Evolutionary conservation across 1,140 invertebrate species (phyloP).

Genomic region (Muscidifurax raptorellus): DNA sequence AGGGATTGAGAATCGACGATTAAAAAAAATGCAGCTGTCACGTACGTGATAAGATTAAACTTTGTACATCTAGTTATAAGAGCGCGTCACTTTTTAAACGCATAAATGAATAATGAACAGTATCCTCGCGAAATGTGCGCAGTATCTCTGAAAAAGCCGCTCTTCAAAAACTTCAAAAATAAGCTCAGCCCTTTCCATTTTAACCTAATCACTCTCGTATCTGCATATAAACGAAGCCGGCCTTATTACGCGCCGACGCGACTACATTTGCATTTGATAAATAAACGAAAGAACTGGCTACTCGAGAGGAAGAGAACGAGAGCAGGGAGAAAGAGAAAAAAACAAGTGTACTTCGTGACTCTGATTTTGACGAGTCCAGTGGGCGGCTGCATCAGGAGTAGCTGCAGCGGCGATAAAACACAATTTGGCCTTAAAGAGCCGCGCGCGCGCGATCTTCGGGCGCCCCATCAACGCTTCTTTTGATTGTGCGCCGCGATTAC

Average conservation of each 20-base stretch:
- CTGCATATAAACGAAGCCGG: slow-evolving; percentile 48
- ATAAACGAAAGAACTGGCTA: neutral
- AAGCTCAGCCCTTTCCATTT: slow-evolving; percentile 10
- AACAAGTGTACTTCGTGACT: slow-evolving; percentile 13
- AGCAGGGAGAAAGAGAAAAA: neutral
- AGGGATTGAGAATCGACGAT: neutral
- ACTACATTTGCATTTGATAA: slow-evolving; percentile 44
- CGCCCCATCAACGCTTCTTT: slow-evolving; percentile 37
- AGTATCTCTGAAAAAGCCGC: neutral
- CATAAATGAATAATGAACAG: neutral
- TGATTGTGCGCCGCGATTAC: slow-evolving; percentile 42
- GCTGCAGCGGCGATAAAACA: slow-evolving; percentile 44
- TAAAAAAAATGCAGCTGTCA: neutral
- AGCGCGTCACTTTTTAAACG: neutral
- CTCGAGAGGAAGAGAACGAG: neutral
- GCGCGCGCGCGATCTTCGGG: slow-evolving; percentile 23
- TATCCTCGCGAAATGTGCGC: neutral
- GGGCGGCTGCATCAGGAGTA: slow-evolving; percentile 40
- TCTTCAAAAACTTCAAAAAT: slow-evolving; percentile 14
- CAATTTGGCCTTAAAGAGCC: slow-evolving; percentile 47
- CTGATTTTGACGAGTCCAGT: slow-evolving; percentile 49
- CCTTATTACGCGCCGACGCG: slow-evolving; percentile 15
- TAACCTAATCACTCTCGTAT: slow-evolving; percentile 43
- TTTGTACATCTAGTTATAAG: too few species aligned
- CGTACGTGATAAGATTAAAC: neutral